phyloP scores from a whole-genome alignment of 2,113 vertebrate genomes.

The Climacteris rufus region DNA sequence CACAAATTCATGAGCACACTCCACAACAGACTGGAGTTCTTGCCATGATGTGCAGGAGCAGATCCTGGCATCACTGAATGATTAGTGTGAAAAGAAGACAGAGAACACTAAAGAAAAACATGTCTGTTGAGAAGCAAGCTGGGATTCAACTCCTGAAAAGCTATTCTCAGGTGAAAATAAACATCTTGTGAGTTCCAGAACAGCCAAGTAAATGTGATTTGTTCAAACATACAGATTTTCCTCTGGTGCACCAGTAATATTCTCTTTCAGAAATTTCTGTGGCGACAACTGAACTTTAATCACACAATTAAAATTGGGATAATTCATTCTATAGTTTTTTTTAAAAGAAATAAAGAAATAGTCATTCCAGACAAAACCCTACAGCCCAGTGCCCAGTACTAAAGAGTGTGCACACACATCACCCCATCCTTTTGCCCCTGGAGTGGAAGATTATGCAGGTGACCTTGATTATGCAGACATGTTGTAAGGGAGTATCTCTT shows the following conservation, averaged over 20 bases:
- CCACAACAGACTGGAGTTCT: background rate
- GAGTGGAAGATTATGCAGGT: background rate
- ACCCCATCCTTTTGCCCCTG: rapidly evolving
- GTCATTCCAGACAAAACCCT: background rate
- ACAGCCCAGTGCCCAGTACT: background rate
- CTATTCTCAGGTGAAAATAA: background rate
- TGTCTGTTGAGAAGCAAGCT: background rate
- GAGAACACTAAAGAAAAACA: background rate
- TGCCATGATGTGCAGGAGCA: background rate
- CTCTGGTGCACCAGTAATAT: background rate
- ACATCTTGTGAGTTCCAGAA: background rate
- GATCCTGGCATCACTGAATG: rapidly evolving
- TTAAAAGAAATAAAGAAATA: background rate
- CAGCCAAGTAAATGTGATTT: background rate
- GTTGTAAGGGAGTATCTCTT: background rate
- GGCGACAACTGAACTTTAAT: background rate
- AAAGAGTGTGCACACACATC: background rate
- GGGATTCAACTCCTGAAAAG: background rate
- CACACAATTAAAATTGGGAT: background rate
- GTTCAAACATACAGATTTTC: background rate
- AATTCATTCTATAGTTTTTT: background rate
- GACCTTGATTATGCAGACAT: background rate
- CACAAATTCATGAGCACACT: background rate
- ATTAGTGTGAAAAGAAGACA: background rate
- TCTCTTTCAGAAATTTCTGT: background rate